phyloP scores from a whole-genome alignment of 2,888 invertebrate genomes.

The Flexamia atlantica region DNA sequence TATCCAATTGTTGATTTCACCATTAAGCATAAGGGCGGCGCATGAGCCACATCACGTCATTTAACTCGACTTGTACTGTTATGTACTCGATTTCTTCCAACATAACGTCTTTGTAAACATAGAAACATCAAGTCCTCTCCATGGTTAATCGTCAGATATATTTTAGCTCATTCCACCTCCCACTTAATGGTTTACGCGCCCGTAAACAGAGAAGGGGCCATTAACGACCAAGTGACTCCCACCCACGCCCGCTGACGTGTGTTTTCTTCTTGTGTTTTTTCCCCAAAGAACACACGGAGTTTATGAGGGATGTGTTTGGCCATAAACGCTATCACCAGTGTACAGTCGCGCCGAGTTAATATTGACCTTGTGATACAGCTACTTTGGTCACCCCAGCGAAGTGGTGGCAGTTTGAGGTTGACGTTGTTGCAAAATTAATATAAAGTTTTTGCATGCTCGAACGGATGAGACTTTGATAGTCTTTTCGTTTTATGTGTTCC shows the following conservation, averaged over 20 bases:
- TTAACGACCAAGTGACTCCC: not conserved
- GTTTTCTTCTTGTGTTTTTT: constrained; percentile 18
- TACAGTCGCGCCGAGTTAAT: constrained; percentile 27
- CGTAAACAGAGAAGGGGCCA: not conserved
- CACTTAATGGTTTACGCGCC: not conserved
- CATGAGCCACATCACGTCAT: too few relatives aligned
- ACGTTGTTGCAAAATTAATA: not conserved
- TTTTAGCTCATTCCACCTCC: not conserved
- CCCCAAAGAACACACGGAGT: constrained; percentile 1
- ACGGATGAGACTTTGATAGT: too few relatives aligned
- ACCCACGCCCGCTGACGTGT: not conserved
- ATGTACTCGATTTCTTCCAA: too few relatives aligned
- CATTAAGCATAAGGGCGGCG: too few relatives aligned
- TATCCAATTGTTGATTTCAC: too few relatives aligned
- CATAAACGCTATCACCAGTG: constrained; percentile 10
- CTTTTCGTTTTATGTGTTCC: too few relatives aligned
- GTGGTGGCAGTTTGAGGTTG: not conserved
- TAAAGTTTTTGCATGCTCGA: too few relatives aligned
- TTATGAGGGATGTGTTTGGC: constrained; percentile 25
- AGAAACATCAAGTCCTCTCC: too few relatives aligned
- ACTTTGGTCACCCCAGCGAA: constrained; percentile 7
- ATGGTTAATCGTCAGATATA: too few relatives aligned
- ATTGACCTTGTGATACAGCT: constrained; percentile 35
- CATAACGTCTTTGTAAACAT: too few relatives aligned
- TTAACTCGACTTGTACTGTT: too few relatives aligned